Evolutionary conservation across 2,888 invertebrate species (phyloP).

Genomic region (Sinelater perroti): DNA sequence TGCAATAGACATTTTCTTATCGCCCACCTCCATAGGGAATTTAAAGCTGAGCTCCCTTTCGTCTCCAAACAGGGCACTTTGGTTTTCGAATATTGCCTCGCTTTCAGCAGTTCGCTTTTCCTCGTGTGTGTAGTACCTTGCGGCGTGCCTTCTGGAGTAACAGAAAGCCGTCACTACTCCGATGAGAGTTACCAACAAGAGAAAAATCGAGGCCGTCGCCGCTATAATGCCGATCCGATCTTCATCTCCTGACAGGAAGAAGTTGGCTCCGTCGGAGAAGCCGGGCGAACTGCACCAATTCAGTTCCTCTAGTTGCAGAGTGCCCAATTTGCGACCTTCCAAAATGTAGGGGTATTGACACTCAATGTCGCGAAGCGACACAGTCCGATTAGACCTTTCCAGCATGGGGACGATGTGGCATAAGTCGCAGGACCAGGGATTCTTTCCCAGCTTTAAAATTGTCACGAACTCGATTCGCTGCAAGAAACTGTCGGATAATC

Average conservation of each 20-base stretch:
- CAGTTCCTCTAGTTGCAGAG: conserved; percentile 57
- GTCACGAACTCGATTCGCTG: conserved; percentile 49
- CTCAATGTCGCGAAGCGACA: conserved; percentile 63
- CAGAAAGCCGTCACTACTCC: conserved; percentile 65
- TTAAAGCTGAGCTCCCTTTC: conserved; percentile 67
- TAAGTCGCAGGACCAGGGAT: conserved; percentile 75
- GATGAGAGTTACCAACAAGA: conserved; percentile 61
- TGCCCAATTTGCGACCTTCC: conserved; percentile 62
- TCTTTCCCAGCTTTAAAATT: conserved; percentile 64
- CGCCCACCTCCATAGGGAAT: conserved; percentile 62
- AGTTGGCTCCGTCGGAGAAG: conserved; percentile 63
- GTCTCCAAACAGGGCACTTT: conserved; percentile 60
- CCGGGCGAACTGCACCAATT: conserved; percentile 67
- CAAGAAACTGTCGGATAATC: conserved; percentile 66
- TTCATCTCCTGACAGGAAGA: conserved; percentile 62
- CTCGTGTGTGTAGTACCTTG: conserved; percentile 84
- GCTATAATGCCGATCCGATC: conserved; percentile 64
- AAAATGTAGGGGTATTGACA: conserved; percentile 70
- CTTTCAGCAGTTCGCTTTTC: conserved; percentile 65
- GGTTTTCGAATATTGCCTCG: conserved; percentile 61
- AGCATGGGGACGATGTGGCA: conserved; percentile 71
- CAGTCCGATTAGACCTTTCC: conserved; percentile 66
- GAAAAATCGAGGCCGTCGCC: conserved; percentile 66
- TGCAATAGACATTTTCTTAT: conserved; percentile 58
- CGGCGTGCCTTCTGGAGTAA: conserved; percentile 76